phyloP scores from a whole-genome alignment of 2,888 invertebrate species.

The Eurytoma californica region DNA sequence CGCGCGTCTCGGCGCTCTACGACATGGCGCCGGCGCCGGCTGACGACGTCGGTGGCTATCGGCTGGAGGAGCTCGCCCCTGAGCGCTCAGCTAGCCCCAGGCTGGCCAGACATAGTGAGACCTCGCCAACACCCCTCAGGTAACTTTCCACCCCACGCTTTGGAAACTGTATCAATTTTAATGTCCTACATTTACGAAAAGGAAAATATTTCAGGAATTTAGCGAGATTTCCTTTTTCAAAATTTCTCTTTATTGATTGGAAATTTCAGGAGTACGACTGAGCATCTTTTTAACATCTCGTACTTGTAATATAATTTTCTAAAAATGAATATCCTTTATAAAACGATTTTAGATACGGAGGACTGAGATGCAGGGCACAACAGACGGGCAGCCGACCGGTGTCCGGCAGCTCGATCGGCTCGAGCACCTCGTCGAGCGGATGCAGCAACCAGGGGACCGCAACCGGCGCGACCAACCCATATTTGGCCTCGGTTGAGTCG shows the following conservation, averaged over 20 bases:
- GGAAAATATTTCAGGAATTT: too few relatives aligned
- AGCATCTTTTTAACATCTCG: too few relatives aligned
- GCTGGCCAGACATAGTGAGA: conserved; percentile 5
- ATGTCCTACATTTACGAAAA: too few relatives aligned
- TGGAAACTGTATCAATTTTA: too few relatives aligned
- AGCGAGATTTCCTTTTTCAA: too few relatives aligned
- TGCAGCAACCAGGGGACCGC: conserved; percentile 75
- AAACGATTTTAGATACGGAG: conserved; percentile 74
- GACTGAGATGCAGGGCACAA: conserved; percentile 72
- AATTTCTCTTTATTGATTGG: too few relatives aligned
- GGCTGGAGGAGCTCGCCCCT: conserved; percentile 31
- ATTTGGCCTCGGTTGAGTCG: conserved; percentile 91
- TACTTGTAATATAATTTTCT: too few relatives aligned
- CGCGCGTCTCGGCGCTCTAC: conserved; percentile 22
- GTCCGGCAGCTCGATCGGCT: conserved; percentile 87
- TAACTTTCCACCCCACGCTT: neutral
- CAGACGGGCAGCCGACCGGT: conserved; percentile 79
- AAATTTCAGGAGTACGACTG: too few relatives aligned
- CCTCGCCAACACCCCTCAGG: conserved; percentile 45
- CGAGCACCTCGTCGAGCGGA: conserved; percentile 76
- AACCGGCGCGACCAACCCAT: conserved; percentile 83
- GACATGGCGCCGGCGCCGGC: conserved; percentile 45
- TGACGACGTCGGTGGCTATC: conserved; percentile 3
- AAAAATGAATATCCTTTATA: too few relatives aligned
- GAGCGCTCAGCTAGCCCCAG: conserved; percentile 8